phyloP scores from a whole-genome alignment of 2,888 invertebrate species.

The Euproctis similis region DNA sequence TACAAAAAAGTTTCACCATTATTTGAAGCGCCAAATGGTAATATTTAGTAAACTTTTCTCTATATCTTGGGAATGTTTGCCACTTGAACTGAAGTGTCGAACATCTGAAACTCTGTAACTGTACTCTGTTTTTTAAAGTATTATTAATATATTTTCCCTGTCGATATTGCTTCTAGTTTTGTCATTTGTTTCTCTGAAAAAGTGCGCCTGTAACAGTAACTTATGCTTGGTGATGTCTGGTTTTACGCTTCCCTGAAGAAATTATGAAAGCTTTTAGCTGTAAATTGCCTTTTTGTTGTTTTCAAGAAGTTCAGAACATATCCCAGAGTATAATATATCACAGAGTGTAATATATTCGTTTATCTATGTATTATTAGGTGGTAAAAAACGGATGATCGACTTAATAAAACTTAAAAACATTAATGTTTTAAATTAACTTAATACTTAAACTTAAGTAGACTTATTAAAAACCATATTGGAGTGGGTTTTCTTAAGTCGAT shows the following conservation, averaged over 20 bases:
- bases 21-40: slow-evolving; percentile 6
- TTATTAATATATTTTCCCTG: slow-evolving; percentile 12
- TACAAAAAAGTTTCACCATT: no score
- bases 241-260: background rate
- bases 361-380: no score
- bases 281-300: background rate
- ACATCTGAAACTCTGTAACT: slow-evolving; percentile 7
- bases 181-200: slow-evolving; percentile 3
- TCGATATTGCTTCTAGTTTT: slow-evolving; percentile 9
- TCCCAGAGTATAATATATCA: no score
- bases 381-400: no score
- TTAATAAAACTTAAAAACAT: no score
- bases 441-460: no score
- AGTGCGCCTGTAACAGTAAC: slow-evolving; percentile 1
- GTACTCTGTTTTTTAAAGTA: slow-evolving; percentile 6
- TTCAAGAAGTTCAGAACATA: background rate
- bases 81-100: slow-evolving; percentile 2
- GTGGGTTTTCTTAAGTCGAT: no score
- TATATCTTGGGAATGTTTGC: slow-evolving; percentile 6
- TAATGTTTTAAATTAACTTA: no score
- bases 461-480: no score
- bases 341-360: no score
- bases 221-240: slow-evolving; percentile 1
- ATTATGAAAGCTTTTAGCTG: background rate
- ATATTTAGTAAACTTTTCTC: slow-evolving; percentile 9